Percentiles rank a stretch among this genome's conserved stretches.
These are phyloP conservation scores for Carettochelys insculpta DNA, from an alignment of 2,113 vertebrate genomes.

Conservation along the genomic window DNA sequence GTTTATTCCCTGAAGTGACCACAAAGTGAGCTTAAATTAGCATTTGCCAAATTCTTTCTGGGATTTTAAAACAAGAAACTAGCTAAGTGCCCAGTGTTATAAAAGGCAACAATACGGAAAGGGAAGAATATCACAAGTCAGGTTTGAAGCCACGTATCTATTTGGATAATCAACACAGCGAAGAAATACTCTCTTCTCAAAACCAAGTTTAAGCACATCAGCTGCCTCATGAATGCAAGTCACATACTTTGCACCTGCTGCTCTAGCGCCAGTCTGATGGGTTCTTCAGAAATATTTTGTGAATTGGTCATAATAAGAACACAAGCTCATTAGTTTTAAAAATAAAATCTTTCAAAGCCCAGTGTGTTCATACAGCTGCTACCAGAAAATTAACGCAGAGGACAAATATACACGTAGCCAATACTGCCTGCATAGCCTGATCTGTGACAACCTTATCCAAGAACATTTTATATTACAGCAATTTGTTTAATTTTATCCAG, in stretches of 20 bases:
- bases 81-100: rapidly evolving
- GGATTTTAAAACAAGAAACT: background rate
- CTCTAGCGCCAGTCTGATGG: background rate
- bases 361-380: background rate
- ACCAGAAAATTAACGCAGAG: background rate
- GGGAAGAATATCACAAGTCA: background rate
- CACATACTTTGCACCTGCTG: background rate
- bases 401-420: rapidly evolving
- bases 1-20: background rate
- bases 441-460: background rate
- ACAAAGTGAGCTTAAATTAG: background rate
- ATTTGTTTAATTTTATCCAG: background rate
- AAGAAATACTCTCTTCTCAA: background rate
- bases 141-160: background rate
- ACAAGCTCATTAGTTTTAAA: background rate
- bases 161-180: background rate
- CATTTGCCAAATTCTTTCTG: background rate
- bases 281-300: background rate
- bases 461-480: background rate
- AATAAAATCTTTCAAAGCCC: background rate
- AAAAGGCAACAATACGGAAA: background rate
- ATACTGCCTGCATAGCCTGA: rapidly evolving
- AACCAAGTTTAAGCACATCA: background rate
- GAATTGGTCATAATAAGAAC: background rate
- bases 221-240: background rate